These are phyloP conservation scores for Zaprionus lineosus DNA, from an alignment of 2,888 invertebrate genomes.

Conservation along the genomic window DNA sequence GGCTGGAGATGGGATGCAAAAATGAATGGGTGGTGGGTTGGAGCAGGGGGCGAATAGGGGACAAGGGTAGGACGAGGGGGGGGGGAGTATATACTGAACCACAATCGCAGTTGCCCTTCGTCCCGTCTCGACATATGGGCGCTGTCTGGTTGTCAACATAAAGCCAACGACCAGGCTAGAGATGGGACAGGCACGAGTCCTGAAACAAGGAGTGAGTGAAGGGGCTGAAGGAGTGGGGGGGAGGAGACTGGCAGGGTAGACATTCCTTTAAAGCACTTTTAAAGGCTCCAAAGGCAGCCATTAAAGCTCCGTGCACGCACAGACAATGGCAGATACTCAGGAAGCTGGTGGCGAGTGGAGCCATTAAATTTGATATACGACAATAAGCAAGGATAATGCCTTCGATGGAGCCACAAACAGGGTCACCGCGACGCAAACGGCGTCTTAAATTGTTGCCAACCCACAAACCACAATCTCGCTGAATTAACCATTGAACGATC, in stretches of 20 bases:
- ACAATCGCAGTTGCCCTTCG: background rate
- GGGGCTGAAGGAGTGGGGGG: background rate
- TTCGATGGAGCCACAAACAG: slow-evolving; percentile 14
- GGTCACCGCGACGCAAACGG: slow-evolving; percentile 11
- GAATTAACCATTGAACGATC: background rate
- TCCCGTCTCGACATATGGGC: slow-evolving; percentile 44
- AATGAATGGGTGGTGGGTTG: too few species aligned
- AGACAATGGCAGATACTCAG: slow-evolving; percentile 48
- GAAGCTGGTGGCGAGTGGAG: slow-evolving; percentile 53
- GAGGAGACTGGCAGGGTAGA: background rate
- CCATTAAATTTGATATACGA: slow-evolving; percentile 75
- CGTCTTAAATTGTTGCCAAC: slow-evolving; percentile 31
- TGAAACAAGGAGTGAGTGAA: background rate
- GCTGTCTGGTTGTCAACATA: slow-evolving; percentile 54
- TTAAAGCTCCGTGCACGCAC: slow-evolving; percentile 54
- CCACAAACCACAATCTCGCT: background rate
- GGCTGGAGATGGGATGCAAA: background rate
- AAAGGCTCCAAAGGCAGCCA: slow-evolving; percentile 31
- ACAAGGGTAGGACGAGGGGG: too few species aligned
- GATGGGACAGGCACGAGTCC: too few species aligned
- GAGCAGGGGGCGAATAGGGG: too few species aligned
- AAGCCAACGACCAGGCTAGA: slow-evolving; percentile 33
- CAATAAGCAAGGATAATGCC: slow-evolving; percentile 71
- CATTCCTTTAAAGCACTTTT: slow-evolving; percentile 27
- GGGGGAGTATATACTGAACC: too few species aligned